These are phyloP conservation scores for Caradrina kadenii DNA, from an alignment of 2,888 invertebrate species.

Conservation along the genomic window DNA sequence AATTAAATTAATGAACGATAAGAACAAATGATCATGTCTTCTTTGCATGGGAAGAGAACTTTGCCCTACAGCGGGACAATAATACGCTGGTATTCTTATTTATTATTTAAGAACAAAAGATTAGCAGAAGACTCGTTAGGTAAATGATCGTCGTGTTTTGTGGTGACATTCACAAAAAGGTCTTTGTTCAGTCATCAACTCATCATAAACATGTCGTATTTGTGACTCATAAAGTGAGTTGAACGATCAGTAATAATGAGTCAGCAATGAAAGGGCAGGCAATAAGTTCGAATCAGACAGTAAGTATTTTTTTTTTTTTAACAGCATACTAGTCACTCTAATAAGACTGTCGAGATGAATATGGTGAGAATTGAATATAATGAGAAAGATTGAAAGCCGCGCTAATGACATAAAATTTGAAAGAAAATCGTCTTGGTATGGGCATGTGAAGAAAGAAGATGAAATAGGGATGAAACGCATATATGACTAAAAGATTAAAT, in stretches of 20 bases:
- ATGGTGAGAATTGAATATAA: no score
- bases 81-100: neutral
- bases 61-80: neutral
- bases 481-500: no score
- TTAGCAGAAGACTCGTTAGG: slow-evolving; percentile 11
- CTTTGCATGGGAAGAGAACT: neutral
- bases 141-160: slow-evolving; percentile 14
- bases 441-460: no score
- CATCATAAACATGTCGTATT: slow-evolving; percentile 2
- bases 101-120: slow-evolving; percentile 26
- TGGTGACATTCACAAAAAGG: slow-evolving; percentile 21
- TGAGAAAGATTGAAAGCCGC: no score
- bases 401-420: no score
- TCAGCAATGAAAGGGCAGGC: slow-evolving; percentile 10
- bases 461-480: no score
- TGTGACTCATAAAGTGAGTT: slow-evolving; percentile 30
- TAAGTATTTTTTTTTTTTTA: neutral
- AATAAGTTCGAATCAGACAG: neutral
- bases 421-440: no score
- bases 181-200: slow-evolving; percentile 40
- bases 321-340: no score
- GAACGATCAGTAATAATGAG: slow-evolving; percentile 35
- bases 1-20: slow-evolving; percentile 8
- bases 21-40: slow-evolving; percentile 18
- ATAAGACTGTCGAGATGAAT: no score